These are phyloP conservation scores for Drosophila simulans DNA, from an alignment of 1,140 invertebrate genomes.

Conservation along the genomic window DNA sequence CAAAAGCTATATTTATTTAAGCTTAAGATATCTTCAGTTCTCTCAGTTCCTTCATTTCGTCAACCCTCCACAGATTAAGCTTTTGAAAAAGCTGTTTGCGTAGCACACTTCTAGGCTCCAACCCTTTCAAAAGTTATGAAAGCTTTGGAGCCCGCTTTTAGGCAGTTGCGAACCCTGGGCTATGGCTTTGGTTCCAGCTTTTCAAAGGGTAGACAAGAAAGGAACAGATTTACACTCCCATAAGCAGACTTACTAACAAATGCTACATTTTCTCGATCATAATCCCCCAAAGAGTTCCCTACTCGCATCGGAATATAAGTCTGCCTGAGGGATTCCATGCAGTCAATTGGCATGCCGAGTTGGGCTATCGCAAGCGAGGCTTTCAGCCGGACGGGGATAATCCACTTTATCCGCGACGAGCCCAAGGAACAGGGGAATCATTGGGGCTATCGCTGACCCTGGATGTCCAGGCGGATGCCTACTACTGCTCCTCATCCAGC, in stretches of 20 bases:
- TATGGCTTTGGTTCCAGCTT: neutral
- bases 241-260: neutral
- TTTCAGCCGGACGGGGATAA: slow-evolving; percentile 67
- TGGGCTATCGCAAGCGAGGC: slow-evolving; percentile 86
- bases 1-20: neutral
- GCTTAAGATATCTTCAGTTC: no score
- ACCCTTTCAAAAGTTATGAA: neutral
- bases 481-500: slow-evolving; percentile 91
- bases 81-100: neutral
- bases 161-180: neutral
- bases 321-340: slow-evolving; percentile 49
- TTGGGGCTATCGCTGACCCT: slow-evolving; percentile 89
- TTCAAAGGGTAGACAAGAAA: no score
- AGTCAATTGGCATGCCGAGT: slow-evolving; percentile 90
- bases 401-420: slow-evolving; percentile 87
- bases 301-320: slow-evolving; percentile 45
- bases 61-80: neutral
- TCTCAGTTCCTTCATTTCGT: neutral
- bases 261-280: neutral
- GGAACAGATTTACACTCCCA: no score
- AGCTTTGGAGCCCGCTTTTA: neutral
- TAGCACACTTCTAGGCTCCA: neutral
- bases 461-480: slow-evolving; percentile 89
- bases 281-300: slow-evolving; percentile 27
- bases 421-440: slow-evolving; percentile 87